These are phyloP conservation scores for Vannuccia rotundouncinata DNA, from an alignment of 2,888 invertebrate genomes.

Conservation along the genomic window DNA sequence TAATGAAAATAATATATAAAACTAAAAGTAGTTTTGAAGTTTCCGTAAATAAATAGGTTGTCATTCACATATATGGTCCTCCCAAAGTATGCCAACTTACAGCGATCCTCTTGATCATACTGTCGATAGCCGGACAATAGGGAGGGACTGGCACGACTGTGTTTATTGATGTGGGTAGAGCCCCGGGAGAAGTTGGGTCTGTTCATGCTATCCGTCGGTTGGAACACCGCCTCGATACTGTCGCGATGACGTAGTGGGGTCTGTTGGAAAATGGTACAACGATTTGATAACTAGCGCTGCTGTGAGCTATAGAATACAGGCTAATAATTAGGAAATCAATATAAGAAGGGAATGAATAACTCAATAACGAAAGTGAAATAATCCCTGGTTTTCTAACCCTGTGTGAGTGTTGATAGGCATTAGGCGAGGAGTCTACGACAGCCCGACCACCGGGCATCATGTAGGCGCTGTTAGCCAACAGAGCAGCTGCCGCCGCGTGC, in stretches of 20 bases:
- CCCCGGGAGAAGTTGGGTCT: background rate
- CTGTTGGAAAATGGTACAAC: background rate
- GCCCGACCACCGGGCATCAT: background rate
- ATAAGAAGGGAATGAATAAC: background rate
- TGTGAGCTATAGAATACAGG: background rate
- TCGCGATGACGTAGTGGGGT: background rate
- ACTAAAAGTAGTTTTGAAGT: no score
- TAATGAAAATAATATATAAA: no score
- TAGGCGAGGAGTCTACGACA: background rate
- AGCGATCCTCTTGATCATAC: background rate
- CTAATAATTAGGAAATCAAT: background rate
- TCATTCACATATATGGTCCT: no score
- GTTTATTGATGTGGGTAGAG: background rate
- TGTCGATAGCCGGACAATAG: background rate
- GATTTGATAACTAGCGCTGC: background rate
- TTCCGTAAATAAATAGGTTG: no score
- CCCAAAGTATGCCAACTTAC: no score
- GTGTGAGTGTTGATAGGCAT: background rate
- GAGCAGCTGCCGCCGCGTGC: background rate
- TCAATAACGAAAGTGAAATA: background rate
- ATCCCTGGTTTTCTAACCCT: background rate
- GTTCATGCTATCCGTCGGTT: background rate
- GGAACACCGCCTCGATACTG: background rate
- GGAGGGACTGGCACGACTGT: background rate
- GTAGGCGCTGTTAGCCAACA: background rate